Evolutionary conservation across 1,140 invertebrate genomes (phyloP), one percentile per base, ranked within the genome.

Genomic region (Drosophila arawakana): DNA sequence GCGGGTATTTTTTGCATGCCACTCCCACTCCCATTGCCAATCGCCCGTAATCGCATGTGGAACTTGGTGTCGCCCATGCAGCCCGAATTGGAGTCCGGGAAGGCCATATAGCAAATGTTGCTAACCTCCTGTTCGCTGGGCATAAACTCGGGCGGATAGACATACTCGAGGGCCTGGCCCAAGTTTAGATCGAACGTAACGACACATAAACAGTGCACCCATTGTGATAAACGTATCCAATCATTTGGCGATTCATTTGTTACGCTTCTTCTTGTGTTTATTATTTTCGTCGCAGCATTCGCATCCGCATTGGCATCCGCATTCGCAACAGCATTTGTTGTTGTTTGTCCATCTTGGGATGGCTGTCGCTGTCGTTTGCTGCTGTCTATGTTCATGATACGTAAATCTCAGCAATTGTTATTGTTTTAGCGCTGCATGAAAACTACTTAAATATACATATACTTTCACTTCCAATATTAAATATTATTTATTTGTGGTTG

Each of bases 11-110:
- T 93, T 73, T 90, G 84, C 15, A 93, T 30, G 25, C 4, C 25
- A 30, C 25, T 30, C 6, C 25, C 25, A 30, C 25, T 30, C 6
- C 25, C 92, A 34, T 15, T 68, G 18, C 55, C 4, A 4, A 85
- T 59, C 41, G 81, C 73, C 41, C 94, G 93, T 50, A 95, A 80
- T 68, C 98, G 95, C 83, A 99, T 98, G 90, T 98, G 97, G 93
- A 99, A 99, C 92, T 97, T 97, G 35, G 98, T 99, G 93, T 99
- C 98, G 62, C 98, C 98, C 97, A 99, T 99, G 92, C 98, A 98
- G 47, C 98, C 98, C 50, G 98, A 99, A 93, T 99, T 99, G 0
- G 98, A 99, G 93, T 99, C 99, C 8, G 99, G 99, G 93, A 99
- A 99, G 9, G 98, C 98, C 89, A 99, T 94, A 93, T 99, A 99